Evolutionary conservation across 2,888 invertebrate species (phyloP).

Genomic region (Sarcophaga rosellei): DNA sequence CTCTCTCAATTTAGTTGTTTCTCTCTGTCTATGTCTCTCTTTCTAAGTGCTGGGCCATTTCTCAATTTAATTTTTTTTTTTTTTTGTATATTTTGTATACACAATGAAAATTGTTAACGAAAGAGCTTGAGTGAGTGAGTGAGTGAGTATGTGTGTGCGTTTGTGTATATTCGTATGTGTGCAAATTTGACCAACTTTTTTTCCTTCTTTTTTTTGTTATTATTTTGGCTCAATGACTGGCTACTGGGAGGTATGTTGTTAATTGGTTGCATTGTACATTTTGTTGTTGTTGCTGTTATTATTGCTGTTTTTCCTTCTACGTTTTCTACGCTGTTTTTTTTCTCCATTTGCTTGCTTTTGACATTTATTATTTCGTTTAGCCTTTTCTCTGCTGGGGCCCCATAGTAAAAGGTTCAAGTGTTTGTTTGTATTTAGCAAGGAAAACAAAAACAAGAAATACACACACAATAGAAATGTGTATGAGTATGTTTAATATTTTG

Average conservation of each 20-base stretch:
- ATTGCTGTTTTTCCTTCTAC: constrained; percentile 6
- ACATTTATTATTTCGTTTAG: constrained; percentile 69
- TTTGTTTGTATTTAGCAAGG: constrained; percentile 44
- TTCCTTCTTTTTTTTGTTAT: constrained; percentile 32
- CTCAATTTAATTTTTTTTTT: not conserved
- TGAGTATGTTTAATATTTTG: not conserved
- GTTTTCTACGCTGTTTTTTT: not conserved
- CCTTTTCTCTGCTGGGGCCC: constrained; percentile 58
- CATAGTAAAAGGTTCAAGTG: constrained; percentile 65
- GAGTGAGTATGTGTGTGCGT: not conserved
- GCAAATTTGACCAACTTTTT: constrained; percentile 68
- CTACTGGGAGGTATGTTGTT: constrained; percentile 66
- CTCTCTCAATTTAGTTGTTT: not conserved
- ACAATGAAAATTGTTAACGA: not conserved
- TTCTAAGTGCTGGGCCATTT: not conserved
- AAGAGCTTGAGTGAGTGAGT: not conserved
- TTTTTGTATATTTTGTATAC: not conserved
- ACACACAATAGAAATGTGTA: not conserved
- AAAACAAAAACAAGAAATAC: not conserved
- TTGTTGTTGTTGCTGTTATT: constrained; percentile 33
- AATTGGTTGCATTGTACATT: constrained; percentile 67
- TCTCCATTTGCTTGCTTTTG: constrained; percentile 49
- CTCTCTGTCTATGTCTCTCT: constrained; percentile 10
- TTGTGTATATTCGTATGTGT: constrained; percentile 19
- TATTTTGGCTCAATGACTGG: constrained; percentile 26